Conservation (phyloP, 2,113 vertebrate species). For the Cynoglossus semilaevis region DNA sequence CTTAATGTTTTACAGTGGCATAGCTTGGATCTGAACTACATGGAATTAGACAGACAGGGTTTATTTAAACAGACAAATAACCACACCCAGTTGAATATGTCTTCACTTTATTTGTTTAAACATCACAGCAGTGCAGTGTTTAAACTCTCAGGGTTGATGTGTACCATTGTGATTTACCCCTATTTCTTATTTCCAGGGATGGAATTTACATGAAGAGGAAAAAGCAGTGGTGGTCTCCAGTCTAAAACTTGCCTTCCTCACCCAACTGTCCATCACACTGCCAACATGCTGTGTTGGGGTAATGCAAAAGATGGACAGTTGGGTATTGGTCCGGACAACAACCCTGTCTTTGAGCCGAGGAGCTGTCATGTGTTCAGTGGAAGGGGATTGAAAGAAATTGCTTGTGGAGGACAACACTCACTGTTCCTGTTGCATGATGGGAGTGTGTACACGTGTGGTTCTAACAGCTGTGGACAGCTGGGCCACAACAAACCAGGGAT, state of each 20-base stretch:
- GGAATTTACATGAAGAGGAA: constrained; percentile 64
- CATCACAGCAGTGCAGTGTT: constrained; percentile 2
- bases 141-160: neutral
- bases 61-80: constrained; percentile 60
- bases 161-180: neutral
- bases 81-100: constrained; percentile 8
- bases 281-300: constrained; percentile 94
- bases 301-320: constrained; percentile 88
- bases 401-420: constrained; percentile 87
- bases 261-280: constrained; percentile 26
- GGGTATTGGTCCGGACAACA: constrained; percentile 78
- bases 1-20: no score
- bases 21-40: no score
- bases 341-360: constrained; percentile 81
- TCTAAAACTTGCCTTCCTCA: constrained; percentile 54
- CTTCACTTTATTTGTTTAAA: constrained; percentile 40
- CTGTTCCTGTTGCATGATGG: constrained; percentile 90
- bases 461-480: constrained; percentile 90
- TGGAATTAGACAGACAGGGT: constrained; percentile 63
- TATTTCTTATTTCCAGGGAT: constrained; percentile 50
- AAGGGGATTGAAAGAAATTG: constrained; percentile 84
- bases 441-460: constrained; percentile 90
- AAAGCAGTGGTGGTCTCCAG: constrained; percentile 63
- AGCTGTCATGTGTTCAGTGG: constrained; percentile 80
- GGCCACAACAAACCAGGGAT: constrained; percentile 85